Percentiles rank a stretch among this genome's conserved stretches.
phyloP scores from a whole-genome alignment of 2,797 vertebrate genomes.

The Zalophus californianus region DNA sequence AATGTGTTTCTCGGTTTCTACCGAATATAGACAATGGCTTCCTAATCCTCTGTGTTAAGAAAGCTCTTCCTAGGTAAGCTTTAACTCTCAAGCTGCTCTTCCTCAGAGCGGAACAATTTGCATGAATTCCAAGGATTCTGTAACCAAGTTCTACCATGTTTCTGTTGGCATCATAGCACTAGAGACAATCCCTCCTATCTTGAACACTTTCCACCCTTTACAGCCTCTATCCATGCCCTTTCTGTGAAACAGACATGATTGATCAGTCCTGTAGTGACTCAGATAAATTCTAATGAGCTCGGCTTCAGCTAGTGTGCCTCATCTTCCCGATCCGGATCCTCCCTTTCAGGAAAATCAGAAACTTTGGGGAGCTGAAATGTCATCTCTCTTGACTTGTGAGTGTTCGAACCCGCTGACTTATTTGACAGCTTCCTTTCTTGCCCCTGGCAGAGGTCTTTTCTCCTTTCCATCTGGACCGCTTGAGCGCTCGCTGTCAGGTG shows the following conservation, averaged over 20 bases:
- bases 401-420: not conserved
- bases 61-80: not conserved
- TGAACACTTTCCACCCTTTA: not conserved
- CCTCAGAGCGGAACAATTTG: not conserved
- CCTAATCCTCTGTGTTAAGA: not conserved
- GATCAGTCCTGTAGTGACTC: not conserved
- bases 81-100: not conserved
- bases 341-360: constrained; percentile 33
- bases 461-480: not conserved
- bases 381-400: not conserved
- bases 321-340: not conserved
- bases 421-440: not conserved
- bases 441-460: not conserved
- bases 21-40: not conserved
- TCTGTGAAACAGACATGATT: not conserved
- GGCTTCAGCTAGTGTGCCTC: not conserved
- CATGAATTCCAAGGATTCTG: not conserved
- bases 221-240: not conserved
- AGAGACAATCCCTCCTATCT: not conserved
- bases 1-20: not conserved
- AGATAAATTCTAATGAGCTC: not conserved
- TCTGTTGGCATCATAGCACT: not conserved
- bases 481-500: not conserved
- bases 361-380: not conserved
- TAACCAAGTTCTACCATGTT: not conserved